phyloP scores from a whole-genome alignment of 2,797 vertebrate species.

The Tenualosa thibaudeaui region DNA sequence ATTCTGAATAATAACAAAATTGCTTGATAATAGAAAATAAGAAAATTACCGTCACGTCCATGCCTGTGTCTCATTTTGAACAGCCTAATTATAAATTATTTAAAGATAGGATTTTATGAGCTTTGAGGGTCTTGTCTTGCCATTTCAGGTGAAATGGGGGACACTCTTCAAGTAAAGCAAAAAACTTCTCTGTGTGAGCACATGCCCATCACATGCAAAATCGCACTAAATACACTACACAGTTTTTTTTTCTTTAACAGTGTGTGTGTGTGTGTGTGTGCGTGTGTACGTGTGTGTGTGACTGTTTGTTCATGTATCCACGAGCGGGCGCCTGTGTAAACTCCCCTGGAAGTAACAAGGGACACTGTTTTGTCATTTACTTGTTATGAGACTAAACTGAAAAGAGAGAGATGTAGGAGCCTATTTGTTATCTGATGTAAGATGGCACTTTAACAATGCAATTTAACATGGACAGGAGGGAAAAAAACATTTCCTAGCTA shows the following conservation, averaged over 20 bases:
- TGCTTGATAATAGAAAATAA: not conserved
- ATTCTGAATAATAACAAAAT: not conserved
- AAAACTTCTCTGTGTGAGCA: not conserved
- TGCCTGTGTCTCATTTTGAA: not conserved
- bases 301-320: not conserved
- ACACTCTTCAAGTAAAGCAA: not conserved
- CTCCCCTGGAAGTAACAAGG: slow-evolving; percentile 11
- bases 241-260: not conserved
- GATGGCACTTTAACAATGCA: slow-evolving; percentile 20
- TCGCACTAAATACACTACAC: not conserved
- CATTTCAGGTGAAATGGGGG: not conserved
- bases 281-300: not conserved
- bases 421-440: slow-evolving; percentile 1
- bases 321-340: not conserved
- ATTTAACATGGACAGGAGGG: not conserved
- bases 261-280: not conserved
- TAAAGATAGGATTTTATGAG: not conserved
- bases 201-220: not conserved
- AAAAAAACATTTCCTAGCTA: not conserved
- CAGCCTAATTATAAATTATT: not conserved
- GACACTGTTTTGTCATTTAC: slow-evolving; percentile 11
- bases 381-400: slow-evolving; percentile 22
- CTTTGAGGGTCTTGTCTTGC: not conserved
- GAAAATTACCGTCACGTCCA: not conserved
- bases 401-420: slow-evolving; percentile 2